These are phyloP conservation scores for Panthera uncia DNA, from an alignment of 2,113 vertebrate genomes.

Conservation along the genomic window DNA sequence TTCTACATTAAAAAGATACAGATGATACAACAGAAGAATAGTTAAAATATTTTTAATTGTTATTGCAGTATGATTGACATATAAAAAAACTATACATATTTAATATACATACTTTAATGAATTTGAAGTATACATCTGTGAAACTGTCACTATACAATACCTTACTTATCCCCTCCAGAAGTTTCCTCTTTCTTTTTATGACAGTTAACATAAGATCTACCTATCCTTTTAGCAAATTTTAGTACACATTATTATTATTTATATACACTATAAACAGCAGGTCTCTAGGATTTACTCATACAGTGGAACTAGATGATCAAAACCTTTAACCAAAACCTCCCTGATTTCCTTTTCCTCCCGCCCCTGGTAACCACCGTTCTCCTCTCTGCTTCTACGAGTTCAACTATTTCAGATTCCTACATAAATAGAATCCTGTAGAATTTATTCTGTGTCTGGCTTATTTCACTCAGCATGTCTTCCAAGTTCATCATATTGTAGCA, in stretches of 20 bases:
- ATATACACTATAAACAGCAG: not conserved
- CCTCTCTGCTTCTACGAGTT: not conserved
- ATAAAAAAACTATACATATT: not conserved
- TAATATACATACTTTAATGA: not conserved
- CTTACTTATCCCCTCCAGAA: not conserved
- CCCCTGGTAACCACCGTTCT: not conserved
- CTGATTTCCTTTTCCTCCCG: not conserved
- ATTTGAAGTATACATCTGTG: not conserved
- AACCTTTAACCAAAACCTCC: not conserved
- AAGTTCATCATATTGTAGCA: not conserved
- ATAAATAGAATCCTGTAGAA: not conserved
- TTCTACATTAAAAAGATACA: not conserved
- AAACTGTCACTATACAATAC: not conserved
- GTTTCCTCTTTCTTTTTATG: not conserved
- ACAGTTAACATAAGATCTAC: not conserved
- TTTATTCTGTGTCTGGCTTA: not conserved
- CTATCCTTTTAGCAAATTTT: not conserved
- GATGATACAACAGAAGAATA: not conserved
- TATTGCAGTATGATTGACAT: not conserved
- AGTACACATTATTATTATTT: not conserved
- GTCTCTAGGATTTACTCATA: not conserved
- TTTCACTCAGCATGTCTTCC: not conserved
- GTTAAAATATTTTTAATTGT: not conserved
- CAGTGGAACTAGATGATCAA: not conserved
- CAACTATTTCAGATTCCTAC: not conserved